These are phyloP conservation scores for Eidolon dupreanum DNA, from an alignment of 2,797 vertebrate species.

Conservation along the genomic window DNA sequence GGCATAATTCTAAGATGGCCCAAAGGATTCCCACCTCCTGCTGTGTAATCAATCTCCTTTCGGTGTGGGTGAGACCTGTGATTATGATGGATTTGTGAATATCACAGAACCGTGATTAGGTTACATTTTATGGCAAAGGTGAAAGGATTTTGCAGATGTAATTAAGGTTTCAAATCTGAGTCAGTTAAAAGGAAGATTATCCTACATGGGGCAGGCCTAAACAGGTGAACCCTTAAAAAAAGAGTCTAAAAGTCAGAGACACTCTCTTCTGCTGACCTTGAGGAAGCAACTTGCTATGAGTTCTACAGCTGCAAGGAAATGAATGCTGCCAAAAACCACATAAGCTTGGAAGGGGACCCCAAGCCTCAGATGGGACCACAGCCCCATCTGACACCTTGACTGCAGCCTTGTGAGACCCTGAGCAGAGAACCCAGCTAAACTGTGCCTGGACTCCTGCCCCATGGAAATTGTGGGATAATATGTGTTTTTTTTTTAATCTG, in stretches of 20 bases:
- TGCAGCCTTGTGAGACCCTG: slow-evolving; percentile 33
- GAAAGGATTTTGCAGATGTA: not conserved
- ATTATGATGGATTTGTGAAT: not conserved
- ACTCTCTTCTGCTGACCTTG: slow-evolving; percentile 47
- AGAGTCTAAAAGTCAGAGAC: not conserved
- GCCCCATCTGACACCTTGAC: slow-evolving; percentile 44
- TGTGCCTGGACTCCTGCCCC: slow-evolving; percentile 16
- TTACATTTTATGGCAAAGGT: not conserved
- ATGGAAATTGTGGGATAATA: slow-evolving; percentile 52
- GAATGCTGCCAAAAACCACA: slow-evolving; percentile 57
- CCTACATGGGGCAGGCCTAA: not conserved
- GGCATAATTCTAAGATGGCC: not conserved
- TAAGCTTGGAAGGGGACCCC: slow-evolving; percentile 48
- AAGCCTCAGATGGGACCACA: slow-evolving; percentile 63
- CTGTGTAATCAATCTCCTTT: not conserved
- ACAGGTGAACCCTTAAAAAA: not conserved
- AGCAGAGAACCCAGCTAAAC: not conserved
- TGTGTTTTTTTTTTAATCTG: slow-evolving; percentile 41
- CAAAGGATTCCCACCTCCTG: not conserved
- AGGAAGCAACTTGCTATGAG: slow-evolving; percentile 8
- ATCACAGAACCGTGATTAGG: not conserved
- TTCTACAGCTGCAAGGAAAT: slow-evolving; percentile 59
- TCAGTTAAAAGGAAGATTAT: not conserved
- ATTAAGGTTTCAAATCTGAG: not conserved
- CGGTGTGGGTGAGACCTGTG: not conserved